Evolutionary conservation across 2,113 vertebrate species (phyloP), one percentile per base, ranked within the genome.

Genomic region (Zosterops borbonicus): DNA sequence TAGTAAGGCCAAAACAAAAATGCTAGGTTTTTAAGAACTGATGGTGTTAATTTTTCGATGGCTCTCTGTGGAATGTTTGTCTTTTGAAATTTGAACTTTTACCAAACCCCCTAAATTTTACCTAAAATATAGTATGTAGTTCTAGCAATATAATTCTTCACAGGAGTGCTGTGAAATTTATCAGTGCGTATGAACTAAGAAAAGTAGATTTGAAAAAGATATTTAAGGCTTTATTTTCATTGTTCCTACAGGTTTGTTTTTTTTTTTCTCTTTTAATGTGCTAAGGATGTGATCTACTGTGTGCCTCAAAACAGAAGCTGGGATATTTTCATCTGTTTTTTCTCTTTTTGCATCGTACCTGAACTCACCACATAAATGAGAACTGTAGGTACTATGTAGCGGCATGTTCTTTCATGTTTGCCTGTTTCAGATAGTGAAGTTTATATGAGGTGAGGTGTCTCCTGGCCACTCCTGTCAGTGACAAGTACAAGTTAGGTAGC

Each of bases 31-130:
- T 49, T 39, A 49, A 56, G 35, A 84, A 74, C 7, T 56, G 37
- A 52, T 41, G 9, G 7, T 4, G 2, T 67, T 62, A 77, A 19
- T 62, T 87, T 87, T 87, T 18, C 15, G 6, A 47, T 42, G 3
- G 42, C 6, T 83, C 5, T 62, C 27, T 55, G 18, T 47, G 12
- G 10, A 85, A 44, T 42, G 1, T 23, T 50, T 71, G 12, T 35
- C 13, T 85, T 87, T 79, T 50, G 33, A 79, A 68, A 60, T 64
- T 5, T 71, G 27, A 82, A 56, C 7, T 60, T 93, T 31, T 52
- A 64, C 2, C 9, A 79, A 59, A 23, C 3, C 3, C 2, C 3
- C 2, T 2, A 28, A 14, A n/a, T 47, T 64, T 62, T 78, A 2
- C 22, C n/a, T 28, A 29, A 42, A 78, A 60, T 27, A 0, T 17